Percentiles rank a stretch among this genome's conserved stretches.
Conservation (phyloP, 2,113 vertebrate genomes). For the Tor tambroides region DNA sequence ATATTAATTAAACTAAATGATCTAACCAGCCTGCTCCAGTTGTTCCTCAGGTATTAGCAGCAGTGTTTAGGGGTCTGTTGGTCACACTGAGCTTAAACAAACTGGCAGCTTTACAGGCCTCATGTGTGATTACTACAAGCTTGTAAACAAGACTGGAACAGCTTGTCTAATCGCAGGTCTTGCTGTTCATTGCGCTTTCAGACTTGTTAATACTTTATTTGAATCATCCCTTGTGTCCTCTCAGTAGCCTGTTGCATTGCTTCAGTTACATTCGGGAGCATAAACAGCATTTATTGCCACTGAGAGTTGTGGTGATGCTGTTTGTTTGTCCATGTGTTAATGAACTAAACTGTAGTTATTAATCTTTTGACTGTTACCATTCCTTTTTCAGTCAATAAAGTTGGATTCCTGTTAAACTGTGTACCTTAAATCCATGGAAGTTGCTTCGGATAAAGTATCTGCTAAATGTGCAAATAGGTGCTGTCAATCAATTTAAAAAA, state of each 20-base stretch:
- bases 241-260: slow-evolving; percentile 9
- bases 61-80: neutral
- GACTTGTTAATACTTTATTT: slow-evolving; percentile 45
- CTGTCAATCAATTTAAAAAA: too few species aligned
- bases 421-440: neutral
- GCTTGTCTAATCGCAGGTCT: slow-evolving; percentile 41
- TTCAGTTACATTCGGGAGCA: neutral
- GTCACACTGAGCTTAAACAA: slow-evolving; percentile 32
- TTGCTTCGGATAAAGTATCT: neutral
- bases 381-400: neutral
- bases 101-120: slow-evolving; percentile 44
- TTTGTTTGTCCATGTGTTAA: neutral
- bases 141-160: slow-evolving; percentile 36
- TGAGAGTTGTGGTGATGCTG: neutral
- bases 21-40: neutral
- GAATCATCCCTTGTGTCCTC: slow-evolving; percentile 36
- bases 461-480: neutral
- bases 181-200: slow-evolving; percentile 27
- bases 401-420: neutral
- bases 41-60: neutral
- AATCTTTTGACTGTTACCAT: neutral
- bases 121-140: slow-evolving; percentile 38
- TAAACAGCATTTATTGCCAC: neutral
- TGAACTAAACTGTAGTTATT: neutral
- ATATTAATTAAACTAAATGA: neutral